These are phyloP conservation scores for Caenorhabditis becei DNA, from an alignment of 2,888 invertebrate genomes.

Conservation along the genomic window DNA sequence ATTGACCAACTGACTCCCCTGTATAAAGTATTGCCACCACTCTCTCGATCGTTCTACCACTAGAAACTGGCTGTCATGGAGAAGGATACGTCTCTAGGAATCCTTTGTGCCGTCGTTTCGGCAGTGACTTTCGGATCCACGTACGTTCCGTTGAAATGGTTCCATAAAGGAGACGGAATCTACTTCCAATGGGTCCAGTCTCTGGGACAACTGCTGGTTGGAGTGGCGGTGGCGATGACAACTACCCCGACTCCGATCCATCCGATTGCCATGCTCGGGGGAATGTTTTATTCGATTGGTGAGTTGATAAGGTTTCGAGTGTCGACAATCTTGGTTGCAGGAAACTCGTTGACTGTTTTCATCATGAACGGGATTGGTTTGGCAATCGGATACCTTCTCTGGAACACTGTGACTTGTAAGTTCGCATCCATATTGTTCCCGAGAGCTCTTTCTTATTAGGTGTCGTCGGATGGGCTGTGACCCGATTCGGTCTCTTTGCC, in stretches of 20 bases:
- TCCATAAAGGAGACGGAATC: slow-evolving; percentile 70
- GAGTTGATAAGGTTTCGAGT: neutral
- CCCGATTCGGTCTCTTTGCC: slow-evolving; percentile 71
- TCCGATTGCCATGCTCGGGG: slow-evolving; percentile 66
- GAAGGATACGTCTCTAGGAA: slow-evolving; percentile 60
- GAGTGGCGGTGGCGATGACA: slow-evolving; percentile 52
- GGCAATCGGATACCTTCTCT: slow-evolving; percentile 69
- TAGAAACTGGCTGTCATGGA: slow-evolving; percentile 40
- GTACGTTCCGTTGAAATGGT: slow-evolving; percentile 70
- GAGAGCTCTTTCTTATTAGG: slow-evolving; percentile 16
- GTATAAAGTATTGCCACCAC: slow-evolving; percentile 13
- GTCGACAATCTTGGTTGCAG: slow-evolving; percentile 18
- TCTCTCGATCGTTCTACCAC: neutral
- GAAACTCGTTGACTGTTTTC: slow-evolving; percentile 63
- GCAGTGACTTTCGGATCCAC: slow-evolving; percentile 68
- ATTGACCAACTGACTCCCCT: slow-evolving; percentile 6
- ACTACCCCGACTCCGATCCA: slow-evolving; percentile 54
- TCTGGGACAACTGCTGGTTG: slow-evolving; percentile 66
- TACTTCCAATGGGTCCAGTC: slow-evolving; percentile 72
- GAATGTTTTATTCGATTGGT: slow-evolving; percentile 70
- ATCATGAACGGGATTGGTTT: slow-evolving; percentile 73
- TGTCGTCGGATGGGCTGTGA: slow-evolving; percentile 68
- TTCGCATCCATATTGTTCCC: neutral
- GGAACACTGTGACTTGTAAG: slow-evolving; percentile 68
- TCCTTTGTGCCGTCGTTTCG: slow-evolving; percentile 60